Base-by-base conservation (phyloP, 2,113 vertebrate genomes). In the Actinemys pallida region DNA sequence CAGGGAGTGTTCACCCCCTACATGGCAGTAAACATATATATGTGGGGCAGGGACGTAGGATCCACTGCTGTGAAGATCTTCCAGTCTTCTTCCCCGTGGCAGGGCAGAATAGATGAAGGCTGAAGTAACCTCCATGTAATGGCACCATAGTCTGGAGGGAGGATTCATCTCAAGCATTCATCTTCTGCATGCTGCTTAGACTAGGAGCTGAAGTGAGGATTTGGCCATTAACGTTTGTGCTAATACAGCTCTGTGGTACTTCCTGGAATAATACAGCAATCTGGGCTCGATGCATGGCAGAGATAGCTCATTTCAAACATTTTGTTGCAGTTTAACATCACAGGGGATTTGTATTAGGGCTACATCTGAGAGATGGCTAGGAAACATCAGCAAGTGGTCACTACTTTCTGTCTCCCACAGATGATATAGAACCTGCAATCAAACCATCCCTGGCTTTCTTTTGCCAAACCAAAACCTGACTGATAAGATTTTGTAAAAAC, bases 201-300 rank as follows among this genome's bases (percentile, higher is more conserved):
- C 35, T 75, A 90, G 35, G 12, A n/a, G 35, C 31, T 69, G 62
- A 69, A 84, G 54, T 0, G 39, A 4, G 84, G 92, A 50, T 83
- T 93, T 79, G 86, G 95, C 86, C 93, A n/a, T 69, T n/a, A 69
- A 69, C 2, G 31, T 69, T n/a, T 19, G 31, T 69, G 62, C 62
- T n/a, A 69, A n/a, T 69, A n/a, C 16, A n/a, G 16, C 62, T 69
- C 12, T 69, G 17, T 17, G 31, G 35, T n/a, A 69, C 31, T 69
- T 69, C 95, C 75, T 1, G 57, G 85, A 92, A 90, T 14, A 25
- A 80, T 49, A 54, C 2, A 90, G 89, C 96, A 96, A 97, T 95
- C 92, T 75, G 90, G 92, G 96, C 83, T 95, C 93, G 94, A 94
- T 97, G 97, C 92, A 25, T 97, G 94, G 89, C 96, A 96, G 35